Evolutionary conservation across 2,113 vertebrate species (phyloP), one percentile per base, ranked within the genome.

Genomic region (Caranx melampygus): DNA sequence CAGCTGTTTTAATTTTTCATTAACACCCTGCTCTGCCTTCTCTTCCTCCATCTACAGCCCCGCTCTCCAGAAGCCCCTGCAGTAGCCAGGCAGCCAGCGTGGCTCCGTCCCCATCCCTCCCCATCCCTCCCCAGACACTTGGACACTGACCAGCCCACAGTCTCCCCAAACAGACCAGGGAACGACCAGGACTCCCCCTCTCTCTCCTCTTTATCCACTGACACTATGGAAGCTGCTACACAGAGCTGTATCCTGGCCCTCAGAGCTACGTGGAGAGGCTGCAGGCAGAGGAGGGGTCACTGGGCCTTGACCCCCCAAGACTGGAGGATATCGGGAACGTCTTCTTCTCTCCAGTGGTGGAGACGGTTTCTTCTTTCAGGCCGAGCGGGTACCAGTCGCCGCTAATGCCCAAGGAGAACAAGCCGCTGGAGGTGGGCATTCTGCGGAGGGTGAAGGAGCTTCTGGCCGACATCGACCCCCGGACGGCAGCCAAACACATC

Each of bases 381-480:
- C 97, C 96, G 0, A 73, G 90, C 4, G 70, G 90, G 34, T 99
- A 98, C 91, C 93, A 88, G 82, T 99, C 97, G 0, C 66, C 90
- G 5, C 95, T 99, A 18, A 96, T 99, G 79, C 94, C 96, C 20
- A 65, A 87, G 44, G 96, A 98, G 64, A 99, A 99, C 82, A 97
- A 96, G 72, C 97, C 98, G 0, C 89, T 99, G 87, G 98, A 99
- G 85, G 96, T 96, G 91, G 83, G 91, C 0, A 92, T 98, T 63
- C 96, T 99, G 80, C 95, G 95, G 75, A 96, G 94, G 87, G 96
- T 97, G 78, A 99, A 99, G 91, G 96, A 98, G 84, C 91, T 99
- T 75, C 95, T 99, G 72, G 91, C 93, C 0, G 95, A 96, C 66
- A 94, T 95, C 21, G 97, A 99, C 0, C 95, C 96, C 51, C 94